A percentile compares a stretch with the other conserved stretches of the same genome.
phyloP scores from a whole-genome alignment of 2,888 invertebrate species.

The Gortyna flavago region DNA sequence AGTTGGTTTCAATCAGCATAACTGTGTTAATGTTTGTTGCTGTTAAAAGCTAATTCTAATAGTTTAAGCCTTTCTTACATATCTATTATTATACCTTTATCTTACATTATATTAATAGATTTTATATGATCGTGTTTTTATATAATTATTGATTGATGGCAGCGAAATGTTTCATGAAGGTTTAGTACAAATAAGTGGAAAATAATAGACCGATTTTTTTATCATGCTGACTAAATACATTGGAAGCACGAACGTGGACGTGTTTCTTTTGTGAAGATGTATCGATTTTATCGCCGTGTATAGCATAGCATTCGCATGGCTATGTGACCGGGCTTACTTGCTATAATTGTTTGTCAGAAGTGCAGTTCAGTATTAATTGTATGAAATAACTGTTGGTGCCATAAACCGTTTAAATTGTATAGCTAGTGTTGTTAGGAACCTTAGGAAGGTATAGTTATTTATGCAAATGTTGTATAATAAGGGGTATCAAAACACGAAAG shows the following conservation, averaged over 20 bases:
- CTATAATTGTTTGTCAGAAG: conserved; percentile 28
- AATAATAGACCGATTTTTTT: conserved; percentile 3
- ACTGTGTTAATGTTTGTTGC: conserved; percentile 60
- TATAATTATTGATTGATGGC: conserved; percentile 61
- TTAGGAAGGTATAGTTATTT: neutral
- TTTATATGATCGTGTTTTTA: conserved; percentile 64
- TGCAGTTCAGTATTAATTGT: conserved; percentile 59
- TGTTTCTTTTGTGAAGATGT: conserved; percentile 24
- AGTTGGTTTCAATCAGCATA: conserved; percentile 34
- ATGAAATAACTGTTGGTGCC: conserved; percentile 57
- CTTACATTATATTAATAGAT: conserved; percentile 61
- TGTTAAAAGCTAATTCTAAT: conserved; percentile 55
- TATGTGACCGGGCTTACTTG: conserved; percentile 12
- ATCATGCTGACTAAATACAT: conserved; percentile 6
- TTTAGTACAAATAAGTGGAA: conserved; percentile 51
- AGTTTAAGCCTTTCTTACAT: conserved; percentile 65
- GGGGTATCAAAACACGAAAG: no score
- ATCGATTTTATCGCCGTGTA: conserved; percentile 15
- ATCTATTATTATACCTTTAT: conserved; percentile 62
- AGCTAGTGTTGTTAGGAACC: conserved; percentile 33
- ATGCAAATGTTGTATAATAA: no score
- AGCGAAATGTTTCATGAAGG: conserved; percentile 37
- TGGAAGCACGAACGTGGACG: neutral
- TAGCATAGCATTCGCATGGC: conserved; percentile 17
- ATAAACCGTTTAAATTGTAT: conserved; percentile 40